Evolutionary conservation across 2,113 vertebrate genomes (phyloP), one percentile per base, ranked within the genome.

Genomic region (Callipepla squamata): DNA sequence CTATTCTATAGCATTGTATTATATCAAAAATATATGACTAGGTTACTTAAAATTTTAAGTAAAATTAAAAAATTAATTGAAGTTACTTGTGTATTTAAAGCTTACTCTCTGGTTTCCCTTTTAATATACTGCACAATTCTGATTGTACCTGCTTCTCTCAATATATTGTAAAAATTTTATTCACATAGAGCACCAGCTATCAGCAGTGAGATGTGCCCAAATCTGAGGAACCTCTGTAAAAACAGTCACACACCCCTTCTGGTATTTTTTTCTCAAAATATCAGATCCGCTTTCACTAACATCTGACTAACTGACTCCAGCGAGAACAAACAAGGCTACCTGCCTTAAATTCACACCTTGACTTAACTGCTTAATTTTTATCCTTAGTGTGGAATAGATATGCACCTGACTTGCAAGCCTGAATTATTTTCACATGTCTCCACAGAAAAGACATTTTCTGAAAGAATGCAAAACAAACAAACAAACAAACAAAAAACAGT

Each of bases 71-170:
- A 66, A 65, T 2, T 26, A 85, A 82, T 76, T 26, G 85, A 73
- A 89, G 36, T 6, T 89, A 26, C 89, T 91, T 91, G 59, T 85
- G 26, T 53, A 48, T 91, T 92, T 84, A 87, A 91, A 92, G 38
- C 47, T 85, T 85, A 86, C 68, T 89, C 62, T 79, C 18, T 26
- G 26, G 4, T 57, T 95, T 87, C 53, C 21, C 12, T 75, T 78
- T 81, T 57, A 40, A 85, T 75, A 32, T 68, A 62, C 51, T 2
- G 0, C 7, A 22, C 13, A 10, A 1, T 87, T 91, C 85, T 81
- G 26, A 57, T 32, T 55, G 5, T 38, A 81, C 58, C 48, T 65
- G 7, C 20, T 75, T 51, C 48, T 72, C 57, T 65, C 38, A 63
- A 91, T 5, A 48, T 20, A 34, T n/a, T 32, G 2, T 20, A 38